Evolutionary conservation across 2,888 invertebrate species (phyloP), one percentile per base, ranked within the genome.

Genomic region (Apantesis nais): DNA sequence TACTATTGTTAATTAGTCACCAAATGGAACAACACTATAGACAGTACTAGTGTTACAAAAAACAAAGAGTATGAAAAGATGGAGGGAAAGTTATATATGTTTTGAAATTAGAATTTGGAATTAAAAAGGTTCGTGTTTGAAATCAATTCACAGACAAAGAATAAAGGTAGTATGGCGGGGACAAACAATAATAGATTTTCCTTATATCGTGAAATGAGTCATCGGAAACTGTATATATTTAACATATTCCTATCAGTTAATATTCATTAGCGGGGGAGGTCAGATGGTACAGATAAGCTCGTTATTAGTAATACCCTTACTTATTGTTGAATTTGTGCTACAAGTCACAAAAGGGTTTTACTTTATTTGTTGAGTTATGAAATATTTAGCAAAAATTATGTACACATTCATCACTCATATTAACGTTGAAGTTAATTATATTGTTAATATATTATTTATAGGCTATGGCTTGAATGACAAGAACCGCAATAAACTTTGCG

Each of bases 231-330:
- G 37, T 86, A 86, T 87, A 81, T 85, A 85, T 73, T 80, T 89
- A 86, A 87, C 83, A 87, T 55, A 85, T 89, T 91, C 88, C 84
- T 90, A 92, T 92, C 92, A 89, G 91, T 94, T 93, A 94, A 94
- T 94, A 94, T 94, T 94, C 93, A 94, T 93, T 93, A 94, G 89
- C 76, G 83, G 88, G 88, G 91, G 91, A 88, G 89, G 89, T 85
- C 86, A 90, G 93, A 93, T 93, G 88, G 77, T 80, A 85, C 84
- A 87, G 93, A 92, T 92, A 92, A 91, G 83, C 74, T 79, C 71
- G 72, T 80, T 81, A 82, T 75, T 77, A 76, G 78, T 74, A 81
- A 77, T 75, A 61, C 73, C 72, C 70, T 62, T 66, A 62, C 68
- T 58, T 75, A 71, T 64, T 68, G 62, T 65, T 64, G 48, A 64